Evolutionary conservation across 2,888 invertebrate species (phyloP).

Genomic region (Spodoptera littoralis): DNA sequence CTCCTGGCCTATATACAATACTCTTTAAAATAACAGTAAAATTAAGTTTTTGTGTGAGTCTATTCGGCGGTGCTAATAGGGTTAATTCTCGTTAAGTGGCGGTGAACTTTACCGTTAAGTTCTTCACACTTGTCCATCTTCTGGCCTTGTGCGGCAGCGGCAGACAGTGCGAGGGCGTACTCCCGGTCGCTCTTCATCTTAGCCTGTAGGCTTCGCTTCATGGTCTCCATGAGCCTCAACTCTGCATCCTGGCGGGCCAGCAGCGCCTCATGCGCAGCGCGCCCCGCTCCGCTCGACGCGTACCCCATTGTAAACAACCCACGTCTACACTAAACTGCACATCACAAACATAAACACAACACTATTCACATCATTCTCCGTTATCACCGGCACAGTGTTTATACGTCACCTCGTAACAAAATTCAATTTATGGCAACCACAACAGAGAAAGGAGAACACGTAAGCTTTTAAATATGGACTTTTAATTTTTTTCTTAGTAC

Average conservation of each 20-base stretch:
- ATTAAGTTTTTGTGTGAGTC: slow-evolving; percentile 20
- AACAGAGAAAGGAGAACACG: slow-evolving; percentile 57
- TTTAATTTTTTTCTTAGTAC: slow-evolving; percentile 55
- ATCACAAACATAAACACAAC: slow-evolving; percentile 84
- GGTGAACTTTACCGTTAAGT: slow-evolving; percentile 87
- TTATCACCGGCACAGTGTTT: slow-evolving; percentile 79
- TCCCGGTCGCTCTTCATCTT: slow-evolving; percentile 97
- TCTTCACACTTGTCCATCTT: slow-evolving; percentile 94
- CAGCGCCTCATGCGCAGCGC: slow-evolving; percentile 96
- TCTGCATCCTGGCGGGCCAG: slow-evolving; percentile 97
- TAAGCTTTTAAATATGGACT: slow-evolving; percentile 36
- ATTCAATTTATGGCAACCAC: slow-evolving; percentile 64
- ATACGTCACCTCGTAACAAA: slow-evolving; percentile 70
- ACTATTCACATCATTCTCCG: slow-evolving; percentile 83
- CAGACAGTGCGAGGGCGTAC: slow-evolving; percentile 94
- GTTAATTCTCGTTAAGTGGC: slow-evolving; percentile 42
- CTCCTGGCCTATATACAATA: slow-evolving; percentile 5
- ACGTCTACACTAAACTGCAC: slow-evolving; percentile 75
- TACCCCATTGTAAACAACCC: slow-evolving; percentile 92
- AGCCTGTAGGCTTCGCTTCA: slow-evolving; percentile 95
- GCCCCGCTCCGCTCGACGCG: slow-evolving; percentile 95
- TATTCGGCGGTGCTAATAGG: slow-evolving; percentile 36
- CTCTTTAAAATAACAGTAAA: slow-evolving; percentile 19
- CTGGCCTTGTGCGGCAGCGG: slow-evolving; percentile 94
- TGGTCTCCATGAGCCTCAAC: slow-evolving; percentile 96